Percentiles rank a stretch among this genome's conserved stretches.
phyloP scores from a whole-genome alignment of 1,140 invertebrate genomes.

The Metaphire vulgaris region DNA sequence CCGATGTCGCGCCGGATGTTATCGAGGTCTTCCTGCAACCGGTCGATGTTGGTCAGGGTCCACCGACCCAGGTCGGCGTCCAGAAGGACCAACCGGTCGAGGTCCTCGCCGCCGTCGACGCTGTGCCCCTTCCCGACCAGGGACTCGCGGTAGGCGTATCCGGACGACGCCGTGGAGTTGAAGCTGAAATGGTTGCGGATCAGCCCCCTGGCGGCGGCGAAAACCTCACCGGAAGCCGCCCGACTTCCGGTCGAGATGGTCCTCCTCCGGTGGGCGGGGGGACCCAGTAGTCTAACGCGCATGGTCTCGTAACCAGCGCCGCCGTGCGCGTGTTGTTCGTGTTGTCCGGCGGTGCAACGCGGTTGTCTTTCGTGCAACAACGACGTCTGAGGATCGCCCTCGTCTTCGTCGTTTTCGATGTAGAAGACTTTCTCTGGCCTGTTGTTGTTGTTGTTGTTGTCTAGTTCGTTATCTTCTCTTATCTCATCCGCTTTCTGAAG shows the following conservation, averaged over 20 bases:
- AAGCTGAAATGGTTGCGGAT: background rate
- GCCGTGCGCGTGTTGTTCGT: no score
- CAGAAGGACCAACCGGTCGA: background rate
- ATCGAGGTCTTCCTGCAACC: background rate
- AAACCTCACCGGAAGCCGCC: no score
- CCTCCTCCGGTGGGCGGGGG: no score
- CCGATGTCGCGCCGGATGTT: background rate
- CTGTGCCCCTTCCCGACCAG: constrained; percentile 18
- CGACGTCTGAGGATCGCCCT: no score
- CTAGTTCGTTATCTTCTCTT: no score
- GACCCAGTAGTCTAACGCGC: background rate
- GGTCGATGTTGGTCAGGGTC: background rate
- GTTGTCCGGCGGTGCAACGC: no score
- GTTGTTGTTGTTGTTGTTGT: no score
- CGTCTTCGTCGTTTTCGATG: background rate
- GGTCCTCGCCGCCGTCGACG: constrained; percentile 12
- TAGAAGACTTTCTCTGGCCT: background rate
- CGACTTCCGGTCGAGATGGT: background rate
- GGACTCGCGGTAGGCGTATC: constrained; percentile 14
- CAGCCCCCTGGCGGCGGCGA: background rate
- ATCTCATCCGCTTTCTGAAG: no score
- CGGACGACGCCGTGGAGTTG: background rate
- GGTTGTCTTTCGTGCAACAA: no score
- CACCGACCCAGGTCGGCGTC: background rate
- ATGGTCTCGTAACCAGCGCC: background rate